Evolutionary conservation across 1,140 invertebrate species (phyloP), one percentile per base, ranked within the genome.

Genomic region (Bombus huntii): DNA sequence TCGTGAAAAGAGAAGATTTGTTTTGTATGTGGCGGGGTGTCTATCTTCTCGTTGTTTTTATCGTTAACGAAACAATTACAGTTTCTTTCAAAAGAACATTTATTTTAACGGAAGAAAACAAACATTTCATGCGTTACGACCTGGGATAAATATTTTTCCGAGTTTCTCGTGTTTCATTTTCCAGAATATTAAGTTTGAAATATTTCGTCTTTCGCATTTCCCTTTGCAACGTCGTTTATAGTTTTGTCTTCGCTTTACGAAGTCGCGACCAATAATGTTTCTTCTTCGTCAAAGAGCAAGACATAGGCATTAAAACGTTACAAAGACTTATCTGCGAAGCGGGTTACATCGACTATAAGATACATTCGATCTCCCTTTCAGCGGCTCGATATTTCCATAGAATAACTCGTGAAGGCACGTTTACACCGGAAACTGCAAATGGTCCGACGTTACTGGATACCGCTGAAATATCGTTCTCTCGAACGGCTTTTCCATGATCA

Each of bases 401-500:
- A 85, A 85, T 87, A 87, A 80, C 76, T 85, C 76, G 62, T 28
- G 25, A n/a, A 72, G 57, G 76, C 71, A 81, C 77, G 78, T 77
- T 87, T 87, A 85, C 71, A 65, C 44, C 75, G 86, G 68, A 79
- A 78, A 79, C 62, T 68, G 72, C 71, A 84, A 71, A 87, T 59
- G 62, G 39, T 34, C 39, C 68, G 2, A 71, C 62, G 77, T 85
- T 79, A 85, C 84, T 85, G 59, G 76, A 87, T 87, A 81, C 78
- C 78, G 73, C 47, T 62, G 37, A 72, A 72, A 70, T 72, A 81
- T 79, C 86, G 82, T 86, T 42, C 57, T 31, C 31, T 15, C 66
- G 37, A 87, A 84, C 47, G 70, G 76, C 75, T 47, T 74, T 31
- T 39, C 71, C 37, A 53, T 42, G 66, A 83, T 72, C 81, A 31